Base-by-base conservation (phyloP, 2,113 vertebrate genomes). In the Corythaeola cristata region DNA sequence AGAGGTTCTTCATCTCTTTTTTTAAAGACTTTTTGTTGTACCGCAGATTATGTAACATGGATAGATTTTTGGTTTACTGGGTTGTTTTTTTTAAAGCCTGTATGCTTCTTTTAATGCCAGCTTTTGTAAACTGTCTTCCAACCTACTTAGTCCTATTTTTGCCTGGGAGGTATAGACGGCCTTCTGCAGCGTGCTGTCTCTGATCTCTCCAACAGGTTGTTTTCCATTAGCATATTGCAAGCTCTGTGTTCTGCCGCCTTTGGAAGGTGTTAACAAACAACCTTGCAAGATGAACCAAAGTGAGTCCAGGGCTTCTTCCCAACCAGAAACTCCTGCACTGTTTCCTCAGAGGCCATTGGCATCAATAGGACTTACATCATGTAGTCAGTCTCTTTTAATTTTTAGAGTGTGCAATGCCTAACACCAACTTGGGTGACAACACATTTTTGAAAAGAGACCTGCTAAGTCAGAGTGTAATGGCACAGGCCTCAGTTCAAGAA, bases 141-240 rank as follows among this genome's bases (percentile, higher is more conserved):
- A 68, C 45, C 71, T 87, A 60, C 92, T 95, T 95, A 85, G 67
- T 72, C 53, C 52, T 92, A 3, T 19, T 92, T 96, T 87, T 92
- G 90, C 64, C 88, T 93, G 64, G 69, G 45, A 93, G 90, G 62
- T 75, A 72, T 33, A 68, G 83, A 50, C 2, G 0, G 73, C 77
- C 62, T 87, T 88, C 69, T 89, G 90, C 74, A 85, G n/a, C 2
- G 0, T n/a, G 53, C 64, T 74, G 15, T 59, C 73, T 96, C 58
- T 93, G 73, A 87, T 88, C 77, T 93, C 49, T 92, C 37, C 66
- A 63, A 12, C 66, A 76, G 66, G 77, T 91, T 93, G 45, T 82
- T 90, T 50, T 0, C 10, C 37, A 76, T 92, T 78, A 85, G 53
- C 80, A 62, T 88, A 58, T 60, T 82, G 84, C 67, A 76, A 52